Conservation (phyloP, 2,797 vertebrate species). For the Propithecus perrieri region DNA sequence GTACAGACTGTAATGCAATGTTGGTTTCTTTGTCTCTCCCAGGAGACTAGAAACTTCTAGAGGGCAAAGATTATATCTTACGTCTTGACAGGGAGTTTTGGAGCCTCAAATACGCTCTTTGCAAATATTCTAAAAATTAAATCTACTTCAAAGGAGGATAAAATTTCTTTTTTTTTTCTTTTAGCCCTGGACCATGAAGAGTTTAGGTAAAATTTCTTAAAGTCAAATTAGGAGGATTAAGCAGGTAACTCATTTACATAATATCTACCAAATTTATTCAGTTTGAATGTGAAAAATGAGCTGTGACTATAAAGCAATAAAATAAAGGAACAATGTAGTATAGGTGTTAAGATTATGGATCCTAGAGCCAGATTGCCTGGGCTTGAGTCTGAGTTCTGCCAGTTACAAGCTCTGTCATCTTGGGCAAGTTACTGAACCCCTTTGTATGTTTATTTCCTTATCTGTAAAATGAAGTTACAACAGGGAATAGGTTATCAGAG, state of each 20-base stretch:
- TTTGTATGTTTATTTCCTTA: background rate
- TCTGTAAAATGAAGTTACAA: background rate
- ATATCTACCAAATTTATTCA: background rate
- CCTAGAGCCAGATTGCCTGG: background rate
- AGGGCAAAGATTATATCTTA: background rate
- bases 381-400: background rate
- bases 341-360: background rate
- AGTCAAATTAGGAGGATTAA: background rate
- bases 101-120: background rate
- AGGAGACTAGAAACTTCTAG: background rate
- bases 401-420: background rate
- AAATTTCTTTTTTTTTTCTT: too few species aligned
- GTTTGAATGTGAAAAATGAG: background rate
- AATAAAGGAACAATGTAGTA: background rate
- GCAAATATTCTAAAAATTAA: background rate
- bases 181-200: too few species aligned
- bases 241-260: background rate
- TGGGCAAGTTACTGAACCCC: background rate
- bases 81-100: background rate
- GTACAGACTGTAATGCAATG: background rate
- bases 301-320: background rate
- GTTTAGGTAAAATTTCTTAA: background rate
- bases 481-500: background rate
- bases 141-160: background rate
- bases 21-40: background rate